Evolutionary conservation across 2,113 vertebrate species (phyloP), one percentile per base, ranked within the genome.

Genomic region (Calypte anna): DNA sequence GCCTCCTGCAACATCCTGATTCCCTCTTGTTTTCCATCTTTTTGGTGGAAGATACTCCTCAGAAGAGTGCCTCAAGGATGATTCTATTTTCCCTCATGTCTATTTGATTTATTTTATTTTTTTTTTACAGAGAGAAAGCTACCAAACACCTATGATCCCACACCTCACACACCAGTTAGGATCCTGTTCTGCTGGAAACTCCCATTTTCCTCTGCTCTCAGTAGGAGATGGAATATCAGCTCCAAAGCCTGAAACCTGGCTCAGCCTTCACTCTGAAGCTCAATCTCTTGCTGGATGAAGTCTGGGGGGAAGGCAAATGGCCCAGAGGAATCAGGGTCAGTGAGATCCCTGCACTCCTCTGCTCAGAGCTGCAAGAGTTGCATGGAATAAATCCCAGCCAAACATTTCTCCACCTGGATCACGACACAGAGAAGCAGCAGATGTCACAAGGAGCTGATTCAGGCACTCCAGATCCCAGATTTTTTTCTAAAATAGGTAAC

Each of bases 271-370:
- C 48, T 76, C 59, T 12, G 24, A 23, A 79, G 44, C 28, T 53
- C 44, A 7, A 31, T 25, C 3, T 0, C 11, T 19, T 50, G 50
- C 31, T 4, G 0, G 16, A 46, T 15, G 25, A 61, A 58, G 44
- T 12, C 50, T 19, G 68, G 20, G 9, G 17, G 25, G 21, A 81
- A 82, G 2, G 14, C 18, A 59, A 63, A 40, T 3, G 0, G 0
- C 40, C 40, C 40, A 11, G 11, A 40, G 40, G 40, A 40, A 40
- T 40, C 40, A 40, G 40, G 28, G n/a, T 18, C 43, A 21, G 48
- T 1, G 24, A 48, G 28, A 53, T 55, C 46, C 54, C 77, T 62
- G 40, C 21, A 15, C 23, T 11, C 11, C 33, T 16, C 44, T 2
- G 2, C 19, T 55, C 77, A 18, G 58, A 11, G 15, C 53, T 72